Evolutionary conservation across 2,888 invertebrate species (phyloP).

Genomic region (Zygaena filipendulae): DNA sequence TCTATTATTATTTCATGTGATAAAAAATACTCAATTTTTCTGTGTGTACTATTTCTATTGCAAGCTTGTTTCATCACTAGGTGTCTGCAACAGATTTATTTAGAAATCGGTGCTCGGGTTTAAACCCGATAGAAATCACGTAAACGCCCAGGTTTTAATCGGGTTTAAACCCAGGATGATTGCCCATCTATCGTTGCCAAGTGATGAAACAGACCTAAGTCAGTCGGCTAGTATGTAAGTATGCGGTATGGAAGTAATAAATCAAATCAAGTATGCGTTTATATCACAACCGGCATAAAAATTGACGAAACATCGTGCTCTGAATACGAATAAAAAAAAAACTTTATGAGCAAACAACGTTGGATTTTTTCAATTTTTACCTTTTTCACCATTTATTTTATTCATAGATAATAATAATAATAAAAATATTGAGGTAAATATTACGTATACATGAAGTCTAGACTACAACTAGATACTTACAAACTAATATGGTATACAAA

Average conservation of each 20-base stretch:
- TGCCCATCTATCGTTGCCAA: too few species aligned
- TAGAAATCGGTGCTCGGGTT: too few species aligned
- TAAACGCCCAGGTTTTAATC: too few species aligned
- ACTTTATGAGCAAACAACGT: too few species aligned
- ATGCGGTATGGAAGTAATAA: conserved; percentile 25
- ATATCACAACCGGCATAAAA: conserved; percentile 39
- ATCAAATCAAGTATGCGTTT: conserved; percentile 23
- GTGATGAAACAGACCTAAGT: too few species aligned
- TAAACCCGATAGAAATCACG: too few species aligned
- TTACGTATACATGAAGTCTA: conserved; percentile 73
- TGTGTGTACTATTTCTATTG: conserved; percentile 41
- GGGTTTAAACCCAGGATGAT: too few species aligned
- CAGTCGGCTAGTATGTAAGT: too few species aligned
- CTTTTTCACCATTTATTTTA: conserved; percentile 5
- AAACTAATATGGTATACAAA: conserved; percentile 46
- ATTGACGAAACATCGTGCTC: conserved; percentile 27
- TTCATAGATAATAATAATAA: conserved; percentile 18
- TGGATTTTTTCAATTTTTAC: too few species aligned
- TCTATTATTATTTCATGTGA: conserved; percentile 36
- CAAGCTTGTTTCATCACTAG: too few species aligned
- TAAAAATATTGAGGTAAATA: conserved; percentile 68
- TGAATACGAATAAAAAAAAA: conserved; percentile 8
- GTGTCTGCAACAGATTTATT: too few species aligned
- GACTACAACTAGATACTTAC: conserved; percentile 20
- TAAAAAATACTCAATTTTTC: conserved; percentile 56